Conservation (phyloP, 2,888 invertebrate species). For the Liposcelis brunnea region DNA sequence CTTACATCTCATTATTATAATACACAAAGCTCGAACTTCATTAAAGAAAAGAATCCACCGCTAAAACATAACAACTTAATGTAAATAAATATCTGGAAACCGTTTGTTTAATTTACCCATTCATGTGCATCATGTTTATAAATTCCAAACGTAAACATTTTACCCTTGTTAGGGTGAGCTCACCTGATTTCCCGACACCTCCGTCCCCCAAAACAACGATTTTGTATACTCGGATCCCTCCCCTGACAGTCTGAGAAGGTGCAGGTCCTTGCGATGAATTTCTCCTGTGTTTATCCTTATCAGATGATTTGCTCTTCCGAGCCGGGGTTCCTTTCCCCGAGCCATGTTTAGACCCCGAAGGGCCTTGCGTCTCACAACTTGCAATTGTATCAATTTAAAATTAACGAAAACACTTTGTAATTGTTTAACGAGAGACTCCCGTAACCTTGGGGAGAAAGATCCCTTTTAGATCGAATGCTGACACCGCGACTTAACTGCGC, state of each 20-base stretch:
- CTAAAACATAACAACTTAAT: too few relatives aligned
- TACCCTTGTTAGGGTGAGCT: conserved; percentile 13
- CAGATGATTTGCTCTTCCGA: not conserved
- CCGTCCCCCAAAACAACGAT: conserved; percentile 84
- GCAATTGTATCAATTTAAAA: conserved; percentile 1
- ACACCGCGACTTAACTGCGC: too few relatives aligned
- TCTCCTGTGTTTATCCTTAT: conserved; percentile 4
- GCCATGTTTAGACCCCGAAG: conserved; percentile 8
- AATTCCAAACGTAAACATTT: too few relatives aligned
- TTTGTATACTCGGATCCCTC: conserved; percentile 68
- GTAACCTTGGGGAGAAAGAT: too few relatives aligned
- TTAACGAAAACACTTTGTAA: too few relatives aligned
- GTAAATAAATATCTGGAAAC: too few relatives aligned
- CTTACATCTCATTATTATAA: too few relatives aligned
- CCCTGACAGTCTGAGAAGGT: conserved; percentile 25
- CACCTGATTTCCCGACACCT: conserved; percentile 81
- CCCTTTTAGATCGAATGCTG: too few relatives aligned
- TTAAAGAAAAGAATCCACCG: too few relatives aligned
- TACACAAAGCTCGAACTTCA: too few relatives aligned
- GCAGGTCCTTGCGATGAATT: not conserved
- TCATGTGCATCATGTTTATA: not conserved
- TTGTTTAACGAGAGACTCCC: too few relatives aligned
- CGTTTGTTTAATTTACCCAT: not conserved
- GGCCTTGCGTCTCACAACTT: conserved; percentile 1
- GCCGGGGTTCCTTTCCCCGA: not conserved